Evolutionary conservation across 2,113 vertebrate species (phyloP).

Genomic region (Eolophus roseicapilla): DNA sequence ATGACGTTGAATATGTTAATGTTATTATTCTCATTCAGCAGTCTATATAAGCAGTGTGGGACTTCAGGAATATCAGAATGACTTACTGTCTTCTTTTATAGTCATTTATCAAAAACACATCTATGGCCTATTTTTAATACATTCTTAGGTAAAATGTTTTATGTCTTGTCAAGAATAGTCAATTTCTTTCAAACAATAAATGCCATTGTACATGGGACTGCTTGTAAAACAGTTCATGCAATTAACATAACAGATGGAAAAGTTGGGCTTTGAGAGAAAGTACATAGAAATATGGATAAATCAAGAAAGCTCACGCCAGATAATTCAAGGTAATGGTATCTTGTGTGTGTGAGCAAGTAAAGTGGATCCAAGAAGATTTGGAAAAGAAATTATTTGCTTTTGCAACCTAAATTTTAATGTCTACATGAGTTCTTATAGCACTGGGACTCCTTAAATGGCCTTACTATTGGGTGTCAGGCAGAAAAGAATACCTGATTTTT

Average conservation of each 20-base stretch:
- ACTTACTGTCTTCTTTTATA: neutral
- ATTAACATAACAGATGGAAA: neutral
- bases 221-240: neutral
- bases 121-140: neutral
- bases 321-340: neutral
- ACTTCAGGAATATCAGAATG: neutral
- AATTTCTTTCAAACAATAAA: neutral
- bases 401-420: neutral
- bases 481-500: neutral
- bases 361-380: neutral
- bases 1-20: neutral
- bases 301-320: neutral
- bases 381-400: neutral
- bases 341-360: neutral
- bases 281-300: neutral
- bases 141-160: neutral
- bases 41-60: neutral
- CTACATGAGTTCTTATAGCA: neutral
- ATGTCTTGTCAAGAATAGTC: neutral
- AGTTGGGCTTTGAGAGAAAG: neutral
- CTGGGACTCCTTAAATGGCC: neutral
- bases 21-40: neutral
- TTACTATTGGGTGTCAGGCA: neutral
- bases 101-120: neutral
- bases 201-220: neutral